These are phyloP conservation scores for Zhuqinia jingwanae DNA, from an alignment of 2,888 invertebrate genomes.

Conservation along the genomic window DNA sequence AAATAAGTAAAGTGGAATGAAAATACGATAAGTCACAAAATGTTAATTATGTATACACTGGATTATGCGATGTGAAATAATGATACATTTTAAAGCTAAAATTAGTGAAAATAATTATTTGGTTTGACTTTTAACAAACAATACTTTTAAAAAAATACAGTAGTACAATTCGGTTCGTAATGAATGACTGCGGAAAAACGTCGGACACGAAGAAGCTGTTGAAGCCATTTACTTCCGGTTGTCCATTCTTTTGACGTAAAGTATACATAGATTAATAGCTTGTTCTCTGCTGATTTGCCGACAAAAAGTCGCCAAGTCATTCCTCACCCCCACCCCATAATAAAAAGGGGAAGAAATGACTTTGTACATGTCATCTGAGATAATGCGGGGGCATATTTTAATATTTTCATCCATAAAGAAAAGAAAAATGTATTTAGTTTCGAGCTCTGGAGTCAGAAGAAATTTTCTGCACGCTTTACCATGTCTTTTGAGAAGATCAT, in stretches of 20 bases:
- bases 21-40: background rate
- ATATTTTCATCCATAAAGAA: background rate
- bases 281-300: background rate
- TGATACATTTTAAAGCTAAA: slow-evolving; percentile 11
- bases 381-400: too few relatives aligned
- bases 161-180: background rate
- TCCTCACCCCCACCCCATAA: slow-evolving; percentile 44
- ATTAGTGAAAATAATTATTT: background rate
- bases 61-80: background rate
- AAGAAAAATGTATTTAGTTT: background rate
- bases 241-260: slow-evolving; percentile 51
- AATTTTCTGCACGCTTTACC: slow-evolving; percentile 29
- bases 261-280: slow-evolving; percentile 58
- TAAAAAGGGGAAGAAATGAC: too few relatives aligned
- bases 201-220: background rate
- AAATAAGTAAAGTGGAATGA: background rate
- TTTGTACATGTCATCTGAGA: background rate
- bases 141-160: too few relatives aligned
- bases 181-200: background rate
- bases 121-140: too few relatives aligned
- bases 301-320: slow-evolving; percentile 49
- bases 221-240: slow-evolving; percentile 41
- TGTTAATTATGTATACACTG: background rate
- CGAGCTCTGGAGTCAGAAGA: background rate
- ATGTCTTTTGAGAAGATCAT: background rate